Evolutionary conservation across 1,140 invertebrate genomes (phyloP), one percentile per base, ranked within the genome.

Genomic region (Oryctes rhinoceros): DNA sequence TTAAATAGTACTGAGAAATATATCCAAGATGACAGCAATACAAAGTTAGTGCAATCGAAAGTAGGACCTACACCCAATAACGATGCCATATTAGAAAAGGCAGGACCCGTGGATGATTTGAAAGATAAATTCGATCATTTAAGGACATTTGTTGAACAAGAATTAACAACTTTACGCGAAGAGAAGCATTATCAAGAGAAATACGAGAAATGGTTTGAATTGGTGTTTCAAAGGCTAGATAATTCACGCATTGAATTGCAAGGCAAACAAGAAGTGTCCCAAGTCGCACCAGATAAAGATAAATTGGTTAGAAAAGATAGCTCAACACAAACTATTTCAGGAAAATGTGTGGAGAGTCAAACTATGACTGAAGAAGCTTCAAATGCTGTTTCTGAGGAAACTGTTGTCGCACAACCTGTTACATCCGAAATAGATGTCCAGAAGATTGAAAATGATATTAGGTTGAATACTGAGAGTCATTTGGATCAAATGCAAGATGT

Each of bases 1-100:
- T 79, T 92, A 0, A 91, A 91, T 84, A 87, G 87, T 81, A 90
- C 89, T 84, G 89, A 92, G 84, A 88, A 89, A 82, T 78, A 83
- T 18, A 83, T 87, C 11, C 81, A 86, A 48, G 65, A 49, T 76
- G 81, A 86, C 18, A 82, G 84, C 67, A 80, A 81, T 44, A 74
- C 77, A 79, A 81, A 84, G 76, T 75, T 18, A 35, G 47, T 18
- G 20, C 80, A 59, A 78, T 79, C 80, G 76, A 83, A 75, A 80
- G 0, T 7, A 4, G 47, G 62, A 24, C 2, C 2, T 13, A 76
- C 48, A 4, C 77, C 77, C n/a, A 59, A 78, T 59, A 78, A 78
- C 35, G 49, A 78, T 48, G 77, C 49, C 6, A 37, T 76, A 3
- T 47, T 47, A 18, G 47, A 59, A 59, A 78, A 78, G 7, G 13